A percentile compares a stretch with the other conserved stretches of the same genome.
Evolutionary conservation across 2,888 invertebrate genomes (phyloP).

Genomic region (Sussaba pulchella): DNA sequence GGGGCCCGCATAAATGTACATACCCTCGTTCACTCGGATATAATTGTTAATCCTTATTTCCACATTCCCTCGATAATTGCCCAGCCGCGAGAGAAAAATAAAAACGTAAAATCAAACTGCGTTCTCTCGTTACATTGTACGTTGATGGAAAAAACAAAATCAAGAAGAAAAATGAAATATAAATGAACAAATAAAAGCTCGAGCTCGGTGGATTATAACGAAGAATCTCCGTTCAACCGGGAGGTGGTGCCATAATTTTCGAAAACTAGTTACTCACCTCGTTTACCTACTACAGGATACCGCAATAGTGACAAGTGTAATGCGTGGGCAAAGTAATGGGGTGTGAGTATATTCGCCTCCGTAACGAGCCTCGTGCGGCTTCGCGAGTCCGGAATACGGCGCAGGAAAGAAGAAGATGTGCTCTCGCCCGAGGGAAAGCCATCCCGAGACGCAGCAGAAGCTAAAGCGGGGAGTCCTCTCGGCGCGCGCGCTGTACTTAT

Average conservation of each 20-base stretch:
- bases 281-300: conserved; percentile 17
- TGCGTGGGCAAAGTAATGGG: conserved; percentile 64
- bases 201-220: conserved; percentile 3
- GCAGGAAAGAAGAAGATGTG: conserved; percentile 6
- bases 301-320: conserved; percentile 49
- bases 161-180: background rate
- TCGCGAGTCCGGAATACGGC: conserved; percentile 15
- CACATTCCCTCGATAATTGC: conserved; percentile 61
- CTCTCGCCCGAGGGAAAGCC: conserved; percentile 32
- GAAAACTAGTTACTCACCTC: conserved; percentile 43
- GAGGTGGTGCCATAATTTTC: conserved; percentile 51
- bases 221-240: background rate
- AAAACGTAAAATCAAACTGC: background rate
- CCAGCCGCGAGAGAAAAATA: conserved; percentile 23
- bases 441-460: conserved; percentile 31
- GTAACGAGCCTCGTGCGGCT: conserved; percentile 46
- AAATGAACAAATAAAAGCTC: background rate
- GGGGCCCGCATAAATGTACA: conserved; percentile 23
- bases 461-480: conserved; percentile 26
- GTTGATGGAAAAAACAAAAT: background rate
- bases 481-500: conserved; percentile 55
- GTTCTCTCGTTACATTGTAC: background rate
- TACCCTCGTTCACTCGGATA: conserved; percentile 42
- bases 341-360: conserved; percentile 51
- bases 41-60: conserved; percentile 73